Percentiles rank a stretch among this genome's conserved stretches.
phyloP scores from a whole-genome alignment of 2,797 vertebrate genomes.

The Sebastes diaconus region DNA sequence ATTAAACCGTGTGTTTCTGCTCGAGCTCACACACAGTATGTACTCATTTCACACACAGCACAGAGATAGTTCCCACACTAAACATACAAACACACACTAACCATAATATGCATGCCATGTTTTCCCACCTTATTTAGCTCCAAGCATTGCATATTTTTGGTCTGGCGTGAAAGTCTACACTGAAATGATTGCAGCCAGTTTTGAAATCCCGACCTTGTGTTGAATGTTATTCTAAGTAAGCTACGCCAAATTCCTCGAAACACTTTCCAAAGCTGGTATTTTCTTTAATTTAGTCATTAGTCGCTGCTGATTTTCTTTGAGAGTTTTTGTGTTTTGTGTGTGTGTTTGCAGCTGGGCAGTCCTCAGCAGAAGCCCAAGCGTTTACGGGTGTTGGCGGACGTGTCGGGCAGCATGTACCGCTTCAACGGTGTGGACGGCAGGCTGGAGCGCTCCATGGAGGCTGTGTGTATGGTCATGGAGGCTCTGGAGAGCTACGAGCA shows the following conservation, averaged over 20 bases:
- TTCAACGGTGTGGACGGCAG: slow-evolving; percentile 94
- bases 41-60: neutral
- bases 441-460: slow-evolving; percentile 97
- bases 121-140: slow-evolving; percentile 55
- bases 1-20: slow-evolving; percentile 41
- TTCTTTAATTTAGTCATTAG: neutral
- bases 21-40: slow-evolving; percentile 24
- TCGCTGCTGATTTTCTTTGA: neutral
- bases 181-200: slow-evolving; percentile 25
- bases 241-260: neutral
- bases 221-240: slow-evolving; percentile 34
- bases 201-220: slow-evolving; percentile 14
- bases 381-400: slow-evolving; percentile 89
- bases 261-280: neutral
- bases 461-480: slow-evolving; percentile 98
- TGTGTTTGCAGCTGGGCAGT: slow-evolving; percentile 84
- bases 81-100: slow-evolving; percentile 53
- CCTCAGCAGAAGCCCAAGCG: slow-evolving; percentile 96
- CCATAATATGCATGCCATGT: slow-evolving; percentile 54
- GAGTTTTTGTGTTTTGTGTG: neutral
- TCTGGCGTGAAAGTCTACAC: slow-evolving; percentile 20
- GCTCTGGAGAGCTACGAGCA: slow-evolving; percentile 96
- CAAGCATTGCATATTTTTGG: slow-evolving; percentile 55
- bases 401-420: slow-evolving; percentile 98
- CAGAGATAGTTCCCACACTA: slow-evolving; percentile 42